Evolutionary conservation across 23 tunicate genomes (phyloP), one percentile per base, ranked within the genome.

Genomic region (Corella eumyota): DNA sequence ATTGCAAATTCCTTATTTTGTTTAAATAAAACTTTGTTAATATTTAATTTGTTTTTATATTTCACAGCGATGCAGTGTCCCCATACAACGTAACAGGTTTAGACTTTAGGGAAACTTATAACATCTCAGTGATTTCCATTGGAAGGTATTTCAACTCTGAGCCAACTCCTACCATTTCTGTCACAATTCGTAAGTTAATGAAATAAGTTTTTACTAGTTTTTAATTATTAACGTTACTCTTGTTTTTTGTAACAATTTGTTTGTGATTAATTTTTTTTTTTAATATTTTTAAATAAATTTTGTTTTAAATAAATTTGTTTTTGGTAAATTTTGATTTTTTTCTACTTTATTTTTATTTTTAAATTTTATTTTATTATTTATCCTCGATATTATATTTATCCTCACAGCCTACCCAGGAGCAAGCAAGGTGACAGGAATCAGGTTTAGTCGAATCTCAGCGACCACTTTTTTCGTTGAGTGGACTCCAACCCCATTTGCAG

Each of bases 401-500:
- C 55, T 36, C 35, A 19, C 62, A 67, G 74, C 74, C 32, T 74
- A 74, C 25, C 90, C 90, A 19, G 52, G 30, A 15, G 81, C 90
- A 11, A 59, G 61, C 1, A 25, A 32, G 35, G 72, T 81, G 21
- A 46, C 60, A 4, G 74, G 73, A 3, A 53, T 81, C 45, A 6
- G 11, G 3, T 21, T 50, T 25, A 30, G 38, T 35, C 65, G 47
- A 19, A 37, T 73, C n/a, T 25, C 73, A 28, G 60, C 78, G 21
- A 30, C 70, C 20, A 71, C 61, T 6, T 64, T 81, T 57, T 28
- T 37, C 19, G 24, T 81, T 47, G 30, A 50, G 35, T 81, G 90
- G 90, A 28, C 56, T 1, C 90, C 90, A 9, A 69, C 90, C 24
- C 64, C 73, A 2, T 81, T 53, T 27, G 90, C 90, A 4, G 58